phyloP scores from a whole-genome alignment of 2,797 vertebrate genomes.

The Phataginus tricuspis region DNA sequence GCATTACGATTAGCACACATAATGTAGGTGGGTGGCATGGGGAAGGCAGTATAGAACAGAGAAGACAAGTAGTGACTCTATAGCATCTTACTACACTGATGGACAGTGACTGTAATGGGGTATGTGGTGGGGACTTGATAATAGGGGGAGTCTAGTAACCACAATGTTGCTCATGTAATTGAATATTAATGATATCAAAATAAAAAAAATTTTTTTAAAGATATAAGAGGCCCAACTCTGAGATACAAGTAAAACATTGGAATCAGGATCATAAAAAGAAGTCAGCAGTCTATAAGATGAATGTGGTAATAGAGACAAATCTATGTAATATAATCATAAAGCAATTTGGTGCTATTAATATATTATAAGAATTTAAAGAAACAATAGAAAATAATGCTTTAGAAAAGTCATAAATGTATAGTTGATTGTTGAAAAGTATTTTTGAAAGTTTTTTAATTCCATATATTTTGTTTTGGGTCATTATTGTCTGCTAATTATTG shows the following conservation, averaged over 20 bases:
- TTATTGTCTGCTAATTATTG: constrained; percentile 21
- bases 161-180: too few species aligned
- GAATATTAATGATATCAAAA: too few species aligned
- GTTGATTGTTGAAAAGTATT: constrained; percentile 17
- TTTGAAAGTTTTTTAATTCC: constrained; percentile 41
- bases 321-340: neutral
- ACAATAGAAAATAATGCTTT: neutral
- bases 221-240: neutral
- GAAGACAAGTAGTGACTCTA: too few species aligned
- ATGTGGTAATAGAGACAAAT: neutral
- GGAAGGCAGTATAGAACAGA: too few species aligned
- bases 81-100: too few species aligned
- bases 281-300: neutral
- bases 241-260: neutral
- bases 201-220: too few species aligned
- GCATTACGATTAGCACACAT: too few species aligned
- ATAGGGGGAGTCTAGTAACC: too few species aligned
- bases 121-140: too few species aligned
- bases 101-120: too few species aligned
- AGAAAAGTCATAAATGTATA: neutral
- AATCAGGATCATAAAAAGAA: neutral
- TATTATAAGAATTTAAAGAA: constrained; percentile 17
- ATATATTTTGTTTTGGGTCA: neutral
- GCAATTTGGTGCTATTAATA: neutral
- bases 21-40: too few species aligned